A percentile compares a stretch with the other conserved stretches of the same genome.
Evolutionary conservation across 1,140 invertebrate species (phyloP).

Genomic region (Drosophila bocki): DNA sequence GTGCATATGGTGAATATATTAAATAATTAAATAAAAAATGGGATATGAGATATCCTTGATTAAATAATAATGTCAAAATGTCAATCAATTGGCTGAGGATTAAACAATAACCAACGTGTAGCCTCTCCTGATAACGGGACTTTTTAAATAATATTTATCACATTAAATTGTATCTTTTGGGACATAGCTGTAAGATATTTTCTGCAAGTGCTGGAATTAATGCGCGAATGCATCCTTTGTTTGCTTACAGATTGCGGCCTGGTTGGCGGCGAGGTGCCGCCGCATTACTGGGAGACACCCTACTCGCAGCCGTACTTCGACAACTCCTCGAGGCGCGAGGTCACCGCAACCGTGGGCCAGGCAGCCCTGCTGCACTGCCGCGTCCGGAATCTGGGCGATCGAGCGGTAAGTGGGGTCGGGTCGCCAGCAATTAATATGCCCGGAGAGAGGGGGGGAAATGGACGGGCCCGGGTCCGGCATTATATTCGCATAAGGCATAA

Average conservation of each 20-base stretch:
- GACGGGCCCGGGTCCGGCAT: slow-evolving; percentile 46
- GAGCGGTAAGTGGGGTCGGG: slow-evolving; percentile 90
- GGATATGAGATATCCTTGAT: not conserved
- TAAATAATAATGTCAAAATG: slow-evolving; percentile 4
- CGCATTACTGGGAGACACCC: slow-evolving; percentile 86
- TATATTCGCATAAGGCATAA: slow-evolving; percentile 68
- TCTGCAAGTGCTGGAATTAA: not conserved
- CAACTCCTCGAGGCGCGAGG: slow-evolving; percentile 93
- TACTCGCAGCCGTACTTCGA: slow-evolving; percentile 95
- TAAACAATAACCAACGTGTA: not conserved
- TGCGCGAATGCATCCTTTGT: slow-evolving; percentile 16
- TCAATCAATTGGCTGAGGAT: not conserved
- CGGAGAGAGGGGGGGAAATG: not conserved
- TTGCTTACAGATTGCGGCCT: slow-evolving; percentile 68
- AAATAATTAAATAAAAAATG: not conserved
- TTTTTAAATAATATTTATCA: not conserved
- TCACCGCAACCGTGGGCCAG: slow-evolving; percentile 94
- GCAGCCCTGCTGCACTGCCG: slow-evolving; percentile 93
- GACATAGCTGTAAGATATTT: slow-evolving; percentile 2
- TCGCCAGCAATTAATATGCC: slow-evolving; percentile 68
- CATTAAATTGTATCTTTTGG: not conserved
- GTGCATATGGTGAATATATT: not conserved
- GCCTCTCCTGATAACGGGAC: not conserved
- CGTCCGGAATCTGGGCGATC: slow-evolving; percentile 93
- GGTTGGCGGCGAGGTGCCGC: slow-evolving; percentile 82